phyloP scores from a whole-genome alignment of 2,113 vertebrate species.

The Corythoichthys haematopterus region DNA sequence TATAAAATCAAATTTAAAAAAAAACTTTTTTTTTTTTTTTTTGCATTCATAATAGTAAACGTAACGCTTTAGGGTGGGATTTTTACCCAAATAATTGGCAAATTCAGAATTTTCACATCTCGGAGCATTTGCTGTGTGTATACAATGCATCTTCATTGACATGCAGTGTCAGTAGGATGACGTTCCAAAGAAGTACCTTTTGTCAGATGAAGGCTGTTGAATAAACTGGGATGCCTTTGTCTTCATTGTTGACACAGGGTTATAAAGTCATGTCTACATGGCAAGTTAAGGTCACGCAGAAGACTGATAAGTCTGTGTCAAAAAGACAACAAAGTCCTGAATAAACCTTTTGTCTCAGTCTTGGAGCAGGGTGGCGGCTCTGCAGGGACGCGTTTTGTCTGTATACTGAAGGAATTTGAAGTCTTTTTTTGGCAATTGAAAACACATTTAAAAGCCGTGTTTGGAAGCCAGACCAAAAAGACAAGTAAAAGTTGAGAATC shows the following conservation, averaged over 20 bases:
- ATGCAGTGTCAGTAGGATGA: slow-evolving; percentile 1
- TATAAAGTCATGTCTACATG: slow-evolving; percentile 66
- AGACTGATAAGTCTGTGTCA: slow-evolving; percentile 60
- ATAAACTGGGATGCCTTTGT: slow-evolving; percentile 44
- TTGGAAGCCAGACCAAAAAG: slow-evolving; percentile 2
- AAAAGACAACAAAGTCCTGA: slow-evolving; percentile 43
- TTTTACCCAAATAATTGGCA: too few species aligned
- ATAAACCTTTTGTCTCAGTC: slow-evolving; percentile 66
- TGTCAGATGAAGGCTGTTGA: slow-evolving; percentile 6
- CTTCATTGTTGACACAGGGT: slow-evolving; percentile 53
- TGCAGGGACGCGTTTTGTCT: slow-evolving; percentile 19
- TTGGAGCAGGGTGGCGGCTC: slow-evolving; percentile 14
- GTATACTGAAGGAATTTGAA: slow-evolving; percentile 12
- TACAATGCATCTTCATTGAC: too few species aligned
- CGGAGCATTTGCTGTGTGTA: too few species aligned
- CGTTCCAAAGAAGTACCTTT: slow-evolving; percentile 8
- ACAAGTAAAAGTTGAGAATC: slow-evolving; percentile 16
- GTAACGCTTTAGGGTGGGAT: too few species aligned
- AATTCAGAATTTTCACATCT: too few species aligned
- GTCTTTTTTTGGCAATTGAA: slow-evolving; percentile 4
- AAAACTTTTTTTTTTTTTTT: too few species aligned
- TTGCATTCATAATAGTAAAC: too few species aligned
- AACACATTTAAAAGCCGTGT: not conserved
- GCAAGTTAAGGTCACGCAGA: slow-evolving; percentile 55
- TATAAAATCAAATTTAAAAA: too few species aligned